These are phyloP conservation scores for Alauda arvensis DNA, from an alignment of 2,797 vertebrate species.

Conservation along the genomic window DNA sequence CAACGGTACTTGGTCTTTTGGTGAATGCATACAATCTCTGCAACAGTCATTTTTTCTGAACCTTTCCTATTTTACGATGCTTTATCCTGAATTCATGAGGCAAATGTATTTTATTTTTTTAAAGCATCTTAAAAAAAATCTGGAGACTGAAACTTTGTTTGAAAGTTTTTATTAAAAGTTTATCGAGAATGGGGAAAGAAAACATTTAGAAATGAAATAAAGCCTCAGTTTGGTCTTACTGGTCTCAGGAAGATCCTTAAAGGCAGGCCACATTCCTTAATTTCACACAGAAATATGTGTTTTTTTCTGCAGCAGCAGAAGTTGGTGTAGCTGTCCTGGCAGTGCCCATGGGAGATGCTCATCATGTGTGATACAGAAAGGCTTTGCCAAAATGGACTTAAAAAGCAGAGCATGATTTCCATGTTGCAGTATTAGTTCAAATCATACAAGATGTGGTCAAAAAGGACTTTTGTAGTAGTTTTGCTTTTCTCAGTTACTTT, in stretches of 20 bases:
- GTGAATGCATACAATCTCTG: background rate
- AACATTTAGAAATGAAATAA: background rate
- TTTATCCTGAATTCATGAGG: background rate
- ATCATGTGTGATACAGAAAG: constrained; percentile 38
- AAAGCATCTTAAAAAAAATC: background rate
- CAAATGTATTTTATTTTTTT: background rate
- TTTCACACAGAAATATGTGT: background rate
- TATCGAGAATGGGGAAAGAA: fast-evolving
- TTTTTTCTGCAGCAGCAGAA: constrained; percentile 17
- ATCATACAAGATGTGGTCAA: background rate
- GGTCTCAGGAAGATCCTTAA: background rate
- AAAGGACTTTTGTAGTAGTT: background rate
- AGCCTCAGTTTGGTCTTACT: background rate
- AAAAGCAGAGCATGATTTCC: constrained; percentile 12
- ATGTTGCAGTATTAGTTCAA: constrained; percentile 6
- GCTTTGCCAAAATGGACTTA: background rate
- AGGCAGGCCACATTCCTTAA: fast-evolving
- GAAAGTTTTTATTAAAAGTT: background rate
- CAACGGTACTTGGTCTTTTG: background rate
- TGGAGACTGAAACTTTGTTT: background rate
- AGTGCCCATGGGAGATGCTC: constrained; percentile 47
- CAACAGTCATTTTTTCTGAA: background rate
- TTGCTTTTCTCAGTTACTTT: background rate
- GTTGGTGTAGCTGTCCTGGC: constrained; percentile 21
- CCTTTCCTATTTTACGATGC: background rate